Evolutionary conservation across 2,113 vertebrate genomes (phyloP).

Genomic region (Haemorhous mexicanus): DNA sequence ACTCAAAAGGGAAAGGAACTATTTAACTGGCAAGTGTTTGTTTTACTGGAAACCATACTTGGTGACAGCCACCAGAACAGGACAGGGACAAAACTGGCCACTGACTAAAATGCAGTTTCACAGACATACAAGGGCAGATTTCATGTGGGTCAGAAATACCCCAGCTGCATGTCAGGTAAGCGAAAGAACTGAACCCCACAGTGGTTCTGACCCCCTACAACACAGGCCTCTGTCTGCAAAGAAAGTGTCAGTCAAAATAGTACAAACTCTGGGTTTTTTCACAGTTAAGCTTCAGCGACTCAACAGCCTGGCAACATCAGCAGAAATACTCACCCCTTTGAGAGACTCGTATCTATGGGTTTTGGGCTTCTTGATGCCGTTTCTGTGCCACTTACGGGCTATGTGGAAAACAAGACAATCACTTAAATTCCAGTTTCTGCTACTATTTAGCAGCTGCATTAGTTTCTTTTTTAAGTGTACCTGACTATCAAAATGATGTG

Average conservation of each 20-base stretch:
- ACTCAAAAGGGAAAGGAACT: not conserved
- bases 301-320: not conserved
- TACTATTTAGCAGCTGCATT: not conserved
- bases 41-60: not conserved
- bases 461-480: not conserved
- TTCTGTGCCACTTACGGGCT: conserved; percentile 98
- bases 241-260: not conserved
- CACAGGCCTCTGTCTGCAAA: not conserved
- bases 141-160: not conserved
- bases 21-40: rapidly evolving
- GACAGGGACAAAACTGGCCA: not conserved
- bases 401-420: not conserved
- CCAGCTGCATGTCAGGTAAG: not conserved
- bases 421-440: not conserved
- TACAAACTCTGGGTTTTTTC: not conserved
- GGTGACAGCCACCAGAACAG: not conserved
- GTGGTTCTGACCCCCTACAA: not conserved
- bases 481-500: rapidly evolving
- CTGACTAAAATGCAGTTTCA: not conserved
- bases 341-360: conserved; percentile 90
- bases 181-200: not conserved
- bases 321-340: conserved; percentile 84
- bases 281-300: not conserved
- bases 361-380: conserved; percentile 95
- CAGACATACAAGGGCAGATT: rapidly evolving